Conservation (phyloP, 2,797 vertebrate species). For the Petrocephalus schoutedeni region DNA sequence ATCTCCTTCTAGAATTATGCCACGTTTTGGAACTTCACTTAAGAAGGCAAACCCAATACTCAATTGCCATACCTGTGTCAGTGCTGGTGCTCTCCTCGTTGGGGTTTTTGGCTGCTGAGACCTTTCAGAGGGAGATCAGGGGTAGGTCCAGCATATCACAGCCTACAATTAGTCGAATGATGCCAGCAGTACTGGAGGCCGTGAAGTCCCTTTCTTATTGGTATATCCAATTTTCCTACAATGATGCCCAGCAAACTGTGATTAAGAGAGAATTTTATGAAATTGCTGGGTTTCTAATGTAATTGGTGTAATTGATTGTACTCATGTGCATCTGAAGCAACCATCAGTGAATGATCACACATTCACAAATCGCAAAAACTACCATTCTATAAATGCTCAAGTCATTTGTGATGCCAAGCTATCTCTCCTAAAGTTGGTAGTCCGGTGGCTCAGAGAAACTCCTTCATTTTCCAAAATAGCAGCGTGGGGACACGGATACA, state of each 20-base stretch:
- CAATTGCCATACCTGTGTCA: background rate
- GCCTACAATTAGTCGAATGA: background rate
- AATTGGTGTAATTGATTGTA: background rate
- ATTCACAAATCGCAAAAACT: background rate
- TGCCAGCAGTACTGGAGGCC: background rate
- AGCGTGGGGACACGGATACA: background rate
- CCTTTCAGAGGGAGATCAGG: background rate
- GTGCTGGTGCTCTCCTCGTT: background rate
- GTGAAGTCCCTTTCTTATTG: background rate
- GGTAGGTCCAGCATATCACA: background rate
- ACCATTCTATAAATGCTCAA: background rate
- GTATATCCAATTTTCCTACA: background rate
- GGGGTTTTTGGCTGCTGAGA: background rate
- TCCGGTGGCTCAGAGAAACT: background rate
- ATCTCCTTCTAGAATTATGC: background rate
- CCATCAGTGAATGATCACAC: background rate
- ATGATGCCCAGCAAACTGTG: background rate
- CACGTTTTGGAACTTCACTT: background rate
- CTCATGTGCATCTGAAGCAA: background rate
- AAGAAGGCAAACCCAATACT: background rate
- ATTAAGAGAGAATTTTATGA: background rate
- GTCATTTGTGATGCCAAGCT: background rate
- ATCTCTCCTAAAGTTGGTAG: background rate
- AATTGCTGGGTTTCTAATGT: background rate
- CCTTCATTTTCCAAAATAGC: background rate